phyloP scores from a whole-genome alignment of 2,888 invertebrate genomes.

The Timema cristinae region DNA sequence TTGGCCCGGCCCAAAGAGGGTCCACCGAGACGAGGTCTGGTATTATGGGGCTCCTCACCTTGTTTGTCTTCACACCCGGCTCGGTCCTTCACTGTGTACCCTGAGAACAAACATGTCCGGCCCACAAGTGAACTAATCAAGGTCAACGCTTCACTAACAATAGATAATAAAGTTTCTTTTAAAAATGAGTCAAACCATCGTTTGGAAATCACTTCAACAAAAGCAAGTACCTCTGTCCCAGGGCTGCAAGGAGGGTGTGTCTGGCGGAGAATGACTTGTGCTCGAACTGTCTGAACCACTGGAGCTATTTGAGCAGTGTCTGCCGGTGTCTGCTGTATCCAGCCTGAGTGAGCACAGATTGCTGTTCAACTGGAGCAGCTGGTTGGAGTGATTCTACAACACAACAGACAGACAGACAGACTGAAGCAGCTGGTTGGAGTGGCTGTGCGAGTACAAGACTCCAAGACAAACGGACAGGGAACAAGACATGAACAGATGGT shows the following conservation, averaged over 20 bases:
- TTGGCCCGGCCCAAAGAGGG: slow-evolving; percentile 23
- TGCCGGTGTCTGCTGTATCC: slow-evolving; percentile 47
- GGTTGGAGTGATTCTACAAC: slow-evolving; percentile 37
- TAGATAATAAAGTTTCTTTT: too few species aligned
- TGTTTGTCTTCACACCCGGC: too few species aligned
- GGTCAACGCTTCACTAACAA: too few species aligned
- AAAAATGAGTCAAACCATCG: too few species aligned
- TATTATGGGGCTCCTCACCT: slow-evolving; percentile 21
- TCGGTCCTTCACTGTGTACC: too few species aligned
- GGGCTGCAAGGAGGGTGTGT: slow-evolving; percentile 44
- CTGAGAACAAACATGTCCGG: too few species aligned
- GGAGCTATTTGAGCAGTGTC: slow-evolving; percentile 52
- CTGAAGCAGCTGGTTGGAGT: too few species aligned
- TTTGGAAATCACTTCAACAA: too few species aligned
- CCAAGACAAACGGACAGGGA: too few species aligned
- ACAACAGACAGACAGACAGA: not conserved
- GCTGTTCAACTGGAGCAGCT: slow-evolving; percentile 46
- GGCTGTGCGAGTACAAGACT: too few species aligned
- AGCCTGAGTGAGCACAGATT: slow-evolving; percentile 48
- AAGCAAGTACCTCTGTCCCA: slow-evolving; percentile 26
- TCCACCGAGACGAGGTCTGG: slow-evolving; percentile 20
- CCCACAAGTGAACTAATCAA: too few species aligned
- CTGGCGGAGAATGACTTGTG: slow-evolving; percentile 54
- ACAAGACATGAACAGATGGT: too few species aligned
- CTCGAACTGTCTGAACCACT: slow-evolving; percentile 50